Conservation (phyloP, 2,797 vertebrate genomes). For the Manis javanica region DNA sequence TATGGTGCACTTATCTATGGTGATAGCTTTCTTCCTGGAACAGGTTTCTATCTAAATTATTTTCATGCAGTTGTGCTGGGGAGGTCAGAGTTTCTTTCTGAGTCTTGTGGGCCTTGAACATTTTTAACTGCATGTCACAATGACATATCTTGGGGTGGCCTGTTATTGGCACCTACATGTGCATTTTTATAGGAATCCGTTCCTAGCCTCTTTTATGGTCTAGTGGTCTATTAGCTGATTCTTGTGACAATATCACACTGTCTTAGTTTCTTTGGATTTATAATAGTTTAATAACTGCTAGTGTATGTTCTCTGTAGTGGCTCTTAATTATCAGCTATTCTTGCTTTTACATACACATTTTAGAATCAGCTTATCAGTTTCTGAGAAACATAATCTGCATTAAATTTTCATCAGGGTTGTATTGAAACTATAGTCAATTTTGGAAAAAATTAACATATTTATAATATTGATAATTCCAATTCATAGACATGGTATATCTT, state of each 20-base stretch:
- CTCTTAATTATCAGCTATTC: neutral
- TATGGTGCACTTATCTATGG: too few species aligned
- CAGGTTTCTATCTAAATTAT: too few species aligned
- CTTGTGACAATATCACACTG: neutral
- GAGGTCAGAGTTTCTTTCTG: too few species aligned
- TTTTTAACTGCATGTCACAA: too few species aligned
- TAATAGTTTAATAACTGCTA: neutral
- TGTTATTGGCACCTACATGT: too few species aligned
- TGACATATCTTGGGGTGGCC: too few species aligned
- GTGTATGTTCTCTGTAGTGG: neutral
- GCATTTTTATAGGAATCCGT: neutral
- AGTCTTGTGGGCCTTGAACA: too few species aligned
- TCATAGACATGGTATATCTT: neutral
- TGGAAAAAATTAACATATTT: neutral
- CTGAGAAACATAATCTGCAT: neutral
- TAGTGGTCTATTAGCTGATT: neutral
- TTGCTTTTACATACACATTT: neutral
- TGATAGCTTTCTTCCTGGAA: too few species aligned
- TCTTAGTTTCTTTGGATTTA: neutral
- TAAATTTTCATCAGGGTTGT: neutral
- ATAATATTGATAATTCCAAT: neutral
- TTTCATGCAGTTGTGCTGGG: too few species aligned
- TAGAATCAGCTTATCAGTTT: neutral
- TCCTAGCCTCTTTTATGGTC: neutral
- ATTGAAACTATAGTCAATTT: neutral